phyloP scores from a whole-genome alignment of 2,113 vertebrate genomes.

The Probosciger aterrimus region DNA sequence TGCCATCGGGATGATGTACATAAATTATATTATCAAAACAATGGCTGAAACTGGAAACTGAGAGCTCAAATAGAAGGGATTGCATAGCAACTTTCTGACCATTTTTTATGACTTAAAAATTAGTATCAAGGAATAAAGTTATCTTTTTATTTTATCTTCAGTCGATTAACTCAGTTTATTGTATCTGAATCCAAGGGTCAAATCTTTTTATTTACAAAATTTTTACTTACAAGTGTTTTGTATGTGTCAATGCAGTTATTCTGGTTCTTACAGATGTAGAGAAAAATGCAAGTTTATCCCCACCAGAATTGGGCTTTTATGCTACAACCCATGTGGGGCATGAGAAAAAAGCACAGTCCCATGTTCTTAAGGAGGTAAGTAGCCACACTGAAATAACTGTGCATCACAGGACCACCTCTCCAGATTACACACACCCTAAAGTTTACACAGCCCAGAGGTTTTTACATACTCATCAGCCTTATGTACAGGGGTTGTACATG shows the following conservation, averaged over 20 bases:
- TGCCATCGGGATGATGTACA: neutral
- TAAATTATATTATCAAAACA: neutral
- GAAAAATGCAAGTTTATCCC: neutral
- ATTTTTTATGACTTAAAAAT: neutral
- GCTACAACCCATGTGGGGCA: neutral
- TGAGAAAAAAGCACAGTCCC: neutral
- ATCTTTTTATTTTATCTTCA: neutral
- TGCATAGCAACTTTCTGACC: neutral
- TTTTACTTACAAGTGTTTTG: neutral
- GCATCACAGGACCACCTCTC: neutral
- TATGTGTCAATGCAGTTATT: neutral
- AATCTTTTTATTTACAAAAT: neutral
- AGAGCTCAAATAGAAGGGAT: neutral
- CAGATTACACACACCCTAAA: neutral
- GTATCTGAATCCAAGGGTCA: neutral
- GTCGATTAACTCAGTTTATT: neutral
- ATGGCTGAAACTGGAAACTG: neutral
- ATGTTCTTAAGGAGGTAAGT: neutral
- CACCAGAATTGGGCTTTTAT: neutral
- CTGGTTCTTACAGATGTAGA: neutral
- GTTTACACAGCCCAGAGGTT: neutral
- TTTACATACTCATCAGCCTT: neutral
- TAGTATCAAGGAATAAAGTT: neutral
- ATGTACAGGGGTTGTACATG: accelerated
- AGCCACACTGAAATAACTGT: neutral